Evolutionary conservation across 2,888 invertebrate genomes (phyloP).

Genomic region (Brachyopa scutellaris): DNA sequence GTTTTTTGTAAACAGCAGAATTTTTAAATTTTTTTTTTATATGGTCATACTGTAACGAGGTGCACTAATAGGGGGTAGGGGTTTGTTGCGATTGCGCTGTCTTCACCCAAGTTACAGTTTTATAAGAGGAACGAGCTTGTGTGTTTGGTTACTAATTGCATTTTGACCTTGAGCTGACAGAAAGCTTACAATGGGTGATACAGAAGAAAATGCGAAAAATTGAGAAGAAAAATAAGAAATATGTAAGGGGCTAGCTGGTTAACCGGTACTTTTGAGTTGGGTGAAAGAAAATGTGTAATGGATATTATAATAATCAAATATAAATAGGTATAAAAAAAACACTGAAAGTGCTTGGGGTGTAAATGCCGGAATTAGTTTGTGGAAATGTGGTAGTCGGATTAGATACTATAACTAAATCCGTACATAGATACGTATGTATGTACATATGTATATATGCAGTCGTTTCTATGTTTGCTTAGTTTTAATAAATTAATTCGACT

Average conservation of each 20-base stretch:
- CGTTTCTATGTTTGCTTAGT: too few species aligned
- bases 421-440: too few species aligned
- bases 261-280: not conserved
- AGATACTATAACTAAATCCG: too few species aligned
- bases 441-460: too few species aligned
- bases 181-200: slow-evolving; percentile 14
- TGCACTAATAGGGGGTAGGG: not conserved
- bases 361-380: not conserved
- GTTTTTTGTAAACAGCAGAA: not conserved
- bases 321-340: too few species aligned
- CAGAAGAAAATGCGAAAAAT: slow-evolving; percentile 16
- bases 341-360: too few species aligned
- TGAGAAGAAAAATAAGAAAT: too few species aligned
- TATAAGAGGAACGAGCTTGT: slow-evolving; percentile 3
- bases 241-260: not conserved
- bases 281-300: not conserved
- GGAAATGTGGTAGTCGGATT: not conserved
- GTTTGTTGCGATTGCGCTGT: slow-evolving; percentile 25
- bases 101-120: not conserved
- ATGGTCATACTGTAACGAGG: not conserved
- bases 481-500: too few species aligned
- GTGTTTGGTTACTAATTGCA: slow-evolving; percentile 26
- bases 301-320: not conserved
- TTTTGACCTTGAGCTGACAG: slow-evolving; percentile 32
- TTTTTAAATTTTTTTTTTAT: slow-evolving; percentile 8